Conservation (phyloP, 2,888 invertebrate genomes). For the Clepsis dumicolana region DNA sequence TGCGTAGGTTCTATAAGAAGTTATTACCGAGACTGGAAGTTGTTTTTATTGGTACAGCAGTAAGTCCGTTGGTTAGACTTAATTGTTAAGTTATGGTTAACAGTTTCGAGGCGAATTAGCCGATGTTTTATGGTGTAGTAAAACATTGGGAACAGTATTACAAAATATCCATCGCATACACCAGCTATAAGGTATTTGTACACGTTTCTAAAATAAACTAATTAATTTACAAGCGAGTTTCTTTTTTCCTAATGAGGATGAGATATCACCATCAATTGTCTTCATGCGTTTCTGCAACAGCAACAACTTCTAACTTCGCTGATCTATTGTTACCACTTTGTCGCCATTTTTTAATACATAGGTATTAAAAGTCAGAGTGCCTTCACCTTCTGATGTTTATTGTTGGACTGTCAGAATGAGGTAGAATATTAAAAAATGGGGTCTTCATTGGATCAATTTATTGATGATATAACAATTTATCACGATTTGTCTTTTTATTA, state of each 20-base stretch:
- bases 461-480: constrained; percentile 78
- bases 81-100: constrained; percentile 43
- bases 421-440: constrained; percentile 32
- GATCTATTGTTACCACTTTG: no score
- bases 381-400: not conserved
- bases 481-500: constrained; percentile 81
- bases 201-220: constrained; percentile 77
- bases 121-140: constrained; percentile 48
- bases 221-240: constrained; percentile 50
- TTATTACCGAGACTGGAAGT: constrained; percentile 22
- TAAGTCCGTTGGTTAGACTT: constrained; percentile 39
- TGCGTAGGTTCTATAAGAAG: constrained; percentile 26
- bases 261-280: not conserved
- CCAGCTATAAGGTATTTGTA: constrained; percentile 79
- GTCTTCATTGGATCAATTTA: constrained; percentile 64
- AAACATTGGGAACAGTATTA: constrained; percentile 55
- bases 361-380: no score
- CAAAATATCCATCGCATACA: constrained; percentile 63
- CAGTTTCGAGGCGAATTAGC: constrained; percentile 53
- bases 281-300: no score
- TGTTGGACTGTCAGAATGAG: not conserved
- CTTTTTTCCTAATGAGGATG: constrained; percentile 34
- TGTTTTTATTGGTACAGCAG: constrained; percentile 31
- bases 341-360: no score
- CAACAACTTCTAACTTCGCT: no score